A percentile compares a stretch with the other conserved stretches of the same genome.
Evolutionary conservation across 2,888 invertebrate genomes (phyloP).

Genomic region (Drosophila algonquin): DNA sequence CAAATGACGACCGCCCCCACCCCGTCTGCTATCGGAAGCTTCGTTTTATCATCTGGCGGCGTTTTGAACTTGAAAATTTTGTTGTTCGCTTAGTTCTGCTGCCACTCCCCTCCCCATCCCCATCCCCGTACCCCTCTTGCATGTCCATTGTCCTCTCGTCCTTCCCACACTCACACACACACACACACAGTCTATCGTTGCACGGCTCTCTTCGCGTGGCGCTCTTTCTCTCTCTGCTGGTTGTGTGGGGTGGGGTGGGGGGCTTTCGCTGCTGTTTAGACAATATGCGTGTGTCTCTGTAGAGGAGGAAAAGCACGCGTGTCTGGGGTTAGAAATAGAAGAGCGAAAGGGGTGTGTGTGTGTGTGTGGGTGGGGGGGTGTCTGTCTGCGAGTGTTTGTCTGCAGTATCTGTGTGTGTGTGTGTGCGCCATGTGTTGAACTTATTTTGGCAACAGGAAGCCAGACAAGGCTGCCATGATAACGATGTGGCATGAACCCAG

Average conservation of each 20-base stretch:
- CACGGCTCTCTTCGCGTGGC: conserved; percentile 8
- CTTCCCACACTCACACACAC: conserved; percentile 11
- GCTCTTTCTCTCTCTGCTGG: conserved; percentile 9
- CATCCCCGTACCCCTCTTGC: conserved; percentile 3
- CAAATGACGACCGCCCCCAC: not conserved
- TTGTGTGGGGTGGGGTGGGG: too few species aligned
- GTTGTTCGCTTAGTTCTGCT: conserved; percentile 56
- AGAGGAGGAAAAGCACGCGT: conserved; percentile 37
- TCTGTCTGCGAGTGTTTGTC: conserved; percentile 39
- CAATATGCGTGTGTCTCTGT: conserved; percentile 62
- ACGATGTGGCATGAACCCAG: not conserved
- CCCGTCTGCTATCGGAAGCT: conserved; percentile 3
- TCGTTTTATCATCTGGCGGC: conserved; percentile 59
- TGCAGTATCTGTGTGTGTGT: conserved; percentile 12
- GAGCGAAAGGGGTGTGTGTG: not conserved
- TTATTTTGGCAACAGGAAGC: conserved; percentile 53
- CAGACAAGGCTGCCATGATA: conserved; percentile 16
- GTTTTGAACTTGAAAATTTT: conserved; percentile 77
- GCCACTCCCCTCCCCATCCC: conserved; percentile 10
- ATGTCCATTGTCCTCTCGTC: conserved; percentile 39
- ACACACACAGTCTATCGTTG: conserved; percentile 15
- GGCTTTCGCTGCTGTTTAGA: conserved; percentile 58
- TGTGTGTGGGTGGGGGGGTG: not conserved
- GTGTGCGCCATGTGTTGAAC: conserved; percentile 33
- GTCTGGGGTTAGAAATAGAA: conserved; percentile 49